Conservation (phyloP, 2,888 invertebrate species). For the Lasioglossum villosulum region DNA sequence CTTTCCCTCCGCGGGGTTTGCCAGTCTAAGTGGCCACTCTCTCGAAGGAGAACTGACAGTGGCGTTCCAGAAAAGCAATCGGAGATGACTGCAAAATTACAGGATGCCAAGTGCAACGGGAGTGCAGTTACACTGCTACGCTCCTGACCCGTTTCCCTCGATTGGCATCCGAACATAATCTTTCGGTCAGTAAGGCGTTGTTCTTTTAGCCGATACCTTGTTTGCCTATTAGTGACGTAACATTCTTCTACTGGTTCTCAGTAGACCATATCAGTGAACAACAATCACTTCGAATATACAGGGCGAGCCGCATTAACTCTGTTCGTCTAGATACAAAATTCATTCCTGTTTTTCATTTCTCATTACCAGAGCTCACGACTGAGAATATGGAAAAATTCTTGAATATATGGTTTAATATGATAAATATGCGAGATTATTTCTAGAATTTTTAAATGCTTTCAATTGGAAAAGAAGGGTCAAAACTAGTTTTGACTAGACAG, state of each 20-base stretch:
- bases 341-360: not conserved
- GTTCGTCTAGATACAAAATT: not conserved
- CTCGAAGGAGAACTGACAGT: constrained; percentile 7
- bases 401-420: not conserved
- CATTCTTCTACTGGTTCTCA: constrained; percentile 29
- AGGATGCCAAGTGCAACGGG: constrained; percentile 45
- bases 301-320: not conserved
- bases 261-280: not conserved
- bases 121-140: constrained; percentile 36
- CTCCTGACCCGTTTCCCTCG: constrained; percentile 53
- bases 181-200: constrained; percentile 24
- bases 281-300: not conserved
- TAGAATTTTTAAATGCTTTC: not conserved
- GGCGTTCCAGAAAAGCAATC: constrained; percentile 45
- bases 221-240: constrained; percentile 12
- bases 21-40: constrained; percentile 32
- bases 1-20: constrained; percentile 3
- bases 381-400: not conserved
- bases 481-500: not conserved
- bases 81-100: constrained; percentile 48
- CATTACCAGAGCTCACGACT: not conserved
- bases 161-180: constrained; percentile 32
- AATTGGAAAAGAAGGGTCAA: not conserved
- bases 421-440: not conserved
- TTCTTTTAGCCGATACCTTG: constrained; percentile 23